These are phyloP conservation scores for Ormia ochracea DNA, from an alignment of 2,888 invertebrate genomes.

Conservation along the genomic window DNA sequence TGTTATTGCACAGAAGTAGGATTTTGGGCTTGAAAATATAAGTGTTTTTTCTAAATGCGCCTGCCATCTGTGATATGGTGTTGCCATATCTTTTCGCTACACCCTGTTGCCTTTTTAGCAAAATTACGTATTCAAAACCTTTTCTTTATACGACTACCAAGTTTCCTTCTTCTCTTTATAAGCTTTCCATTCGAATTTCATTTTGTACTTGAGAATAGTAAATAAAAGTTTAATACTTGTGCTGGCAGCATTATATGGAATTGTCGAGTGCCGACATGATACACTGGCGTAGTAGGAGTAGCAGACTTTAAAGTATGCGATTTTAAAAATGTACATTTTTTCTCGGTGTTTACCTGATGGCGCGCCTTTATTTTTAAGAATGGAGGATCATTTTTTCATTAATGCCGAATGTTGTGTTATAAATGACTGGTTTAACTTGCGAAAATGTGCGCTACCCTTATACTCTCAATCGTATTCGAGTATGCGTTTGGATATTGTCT, in stretches of 20 bases:
- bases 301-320: no score
- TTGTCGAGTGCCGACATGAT: constrained; percentile 36
- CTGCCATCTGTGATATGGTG: no score
- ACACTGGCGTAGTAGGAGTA: no score
- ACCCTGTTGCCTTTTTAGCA: no score
- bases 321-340: no score
- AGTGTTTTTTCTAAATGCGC: no score
- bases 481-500: constrained; percentile 56
- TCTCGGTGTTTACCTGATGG: no score
- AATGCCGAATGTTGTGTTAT: not conserved
- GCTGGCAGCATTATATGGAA: constrained; percentile 32
- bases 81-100: no score
- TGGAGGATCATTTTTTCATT: no score
- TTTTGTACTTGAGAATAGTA: constrained; percentile 46
- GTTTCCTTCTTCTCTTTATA: not conserved
- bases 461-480: constrained; percentile 23
- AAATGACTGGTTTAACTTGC: not conserved
- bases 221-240: constrained; percentile 41
- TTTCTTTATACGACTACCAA: not conserved
- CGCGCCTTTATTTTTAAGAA: no score
- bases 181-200: constrained; percentile 7
- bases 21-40: no score
- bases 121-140: not conserved
- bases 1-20: no score
- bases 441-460: constrained; percentile 11